Base-by-base conservation (phyloP, 2,113 vertebrate species). In the Labeo catla region DNA sequence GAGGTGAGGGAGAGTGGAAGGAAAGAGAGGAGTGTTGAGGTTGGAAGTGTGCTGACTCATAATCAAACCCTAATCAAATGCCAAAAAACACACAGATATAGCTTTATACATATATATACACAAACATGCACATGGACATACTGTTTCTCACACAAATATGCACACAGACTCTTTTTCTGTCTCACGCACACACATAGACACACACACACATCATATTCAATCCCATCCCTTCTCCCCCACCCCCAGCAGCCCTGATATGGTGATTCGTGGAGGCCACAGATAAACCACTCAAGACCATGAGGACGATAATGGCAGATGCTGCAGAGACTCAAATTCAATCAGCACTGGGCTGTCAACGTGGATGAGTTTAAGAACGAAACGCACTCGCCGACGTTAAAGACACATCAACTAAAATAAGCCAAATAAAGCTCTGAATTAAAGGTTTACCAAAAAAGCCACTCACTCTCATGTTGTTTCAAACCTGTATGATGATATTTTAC, bases 261-360 rank as follows among this genome's bases (percentile, higher is more conserved):
- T 87, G 86, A 85, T 74, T 90, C 86, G 89, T 91, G 45, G 88
- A 88, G 91, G 90, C 92, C 92, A 87, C 92, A 92, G 94, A 94
- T 94, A 94, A 95, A 95, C 93, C 93, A 92, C 93, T 94, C 94
- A 93, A 91, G 91, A 92, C 93, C 92, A 93, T 91, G 93, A 93
- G 91, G 95, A 92, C 91, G 93, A 94, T 95, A 95, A 95, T 94
- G 92, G 93, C 90, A 92, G 92, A 90, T 89, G 89, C 92, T 54
- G 92, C 92, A 91, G 93, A 89, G 93, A 91, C 92, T 94, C 93
- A 94, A 93, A 95, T 95, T 94, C 94, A 94, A 95, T 95, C 93
- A 94, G 91, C 91, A 89, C 89, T 72, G 86, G 84, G 88, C 91
- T 91, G 92, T 93, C 93, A 94, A 90, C 89, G 92, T 76, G 90